These are phyloP conservation scores for Drosophila borealis DNA, from an alignment of 2,888 invertebrate genomes.

Conservation along the genomic window DNA sequence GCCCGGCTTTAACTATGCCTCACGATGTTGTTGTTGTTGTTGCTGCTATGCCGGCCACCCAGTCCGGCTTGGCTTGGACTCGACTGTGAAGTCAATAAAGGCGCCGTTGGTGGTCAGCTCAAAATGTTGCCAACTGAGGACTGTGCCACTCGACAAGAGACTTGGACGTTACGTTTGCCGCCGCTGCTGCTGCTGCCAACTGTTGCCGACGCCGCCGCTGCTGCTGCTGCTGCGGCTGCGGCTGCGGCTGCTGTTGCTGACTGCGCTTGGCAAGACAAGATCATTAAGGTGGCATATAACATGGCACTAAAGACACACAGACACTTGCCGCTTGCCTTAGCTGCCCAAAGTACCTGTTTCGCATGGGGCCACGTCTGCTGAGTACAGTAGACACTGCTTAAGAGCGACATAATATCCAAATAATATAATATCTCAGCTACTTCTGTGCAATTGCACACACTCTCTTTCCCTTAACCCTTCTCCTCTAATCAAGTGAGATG, in stretches of 20 bases:
- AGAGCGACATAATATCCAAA: background rate
- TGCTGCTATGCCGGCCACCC: constrained; percentile 49
- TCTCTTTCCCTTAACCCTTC: background rate
- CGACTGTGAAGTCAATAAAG: constrained; percentile 82
- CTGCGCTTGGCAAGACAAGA: constrained; percentile 79
- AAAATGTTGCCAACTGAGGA: constrained; percentile 75
- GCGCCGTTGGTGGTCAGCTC: constrained; percentile 82
- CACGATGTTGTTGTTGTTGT: constrained; percentile 27
- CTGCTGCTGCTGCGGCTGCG: constrained; percentile 21
- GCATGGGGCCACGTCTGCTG: constrained; percentile 49
- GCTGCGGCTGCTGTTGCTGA: constrained; percentile 33
- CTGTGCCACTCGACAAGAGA: constrained; percentile 51
- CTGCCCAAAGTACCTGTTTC: constrained; percentile 77
- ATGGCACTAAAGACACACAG: constrained; percentile 80
- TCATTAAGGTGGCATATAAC: constrained; percentile 84
- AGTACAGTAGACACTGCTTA: constrained; percentile 38
- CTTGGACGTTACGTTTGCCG: constrained; percentile 42
- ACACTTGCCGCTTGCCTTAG: constrained; percentile 66
- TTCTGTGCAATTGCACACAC: too few relatives aligned
- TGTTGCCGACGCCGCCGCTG: constrained; percentile 15
- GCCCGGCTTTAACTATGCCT: constrained; percentile 66
- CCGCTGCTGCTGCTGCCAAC: constrained; percentile 11
- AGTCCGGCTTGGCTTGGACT: constrained; percentile 51
- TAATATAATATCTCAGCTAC: background rate
- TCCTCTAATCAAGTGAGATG: too few relatives aligned